Evolutionary conservation across 2,888 invertebrate species (phyloP), one percentile per base, ranked within the genome.

Genomic region (Nemotelus nigrinus): DNA sequence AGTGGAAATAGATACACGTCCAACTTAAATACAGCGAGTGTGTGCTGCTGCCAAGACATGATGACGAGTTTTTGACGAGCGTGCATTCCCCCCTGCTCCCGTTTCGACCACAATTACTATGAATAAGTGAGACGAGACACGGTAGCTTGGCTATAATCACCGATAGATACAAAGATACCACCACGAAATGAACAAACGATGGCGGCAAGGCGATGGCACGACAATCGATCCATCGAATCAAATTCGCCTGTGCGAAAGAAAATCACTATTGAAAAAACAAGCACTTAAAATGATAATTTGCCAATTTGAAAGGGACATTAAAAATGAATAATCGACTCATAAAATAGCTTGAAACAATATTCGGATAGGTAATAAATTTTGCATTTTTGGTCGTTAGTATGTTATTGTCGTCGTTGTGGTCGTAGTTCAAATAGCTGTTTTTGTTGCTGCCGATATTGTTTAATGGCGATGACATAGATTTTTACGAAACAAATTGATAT

Each of bases 301-400:
- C 70, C 70, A 70, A 70, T 70, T 70, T 70, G 70, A 70, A 70
- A 70, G 70, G 70, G 47, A 70, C 70, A 70, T 70, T 70, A 70
- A 70, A 70, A 70, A 70, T 70, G 70, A 70, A 70, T 70, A 70
- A 70, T 70, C 70, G 70, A 53, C 53, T 70, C 10, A 55, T 70
- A 70, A 55, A 70, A 70, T 70, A 55, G 55, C 55, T 70, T 53
- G 70, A 70, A 70, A 70, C 70, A 70, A 70, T 70, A 70, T 70
- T 70, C 70, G 39, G 70, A 48, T 43, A 43, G 43, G 53, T 44
- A 43, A 70, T 70, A 70, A 70, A 70, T 70, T 70, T 70, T 25
- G 25, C 10, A 55, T 55, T 70, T 70, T 70, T 70, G 55, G 53
- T 70, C 70, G 70, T 70, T 70, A 70, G 41, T 53, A 70, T 70